A percentile compares a stretch with the other conserved stretches of the same genome.
These are phyloP conservation scores for Pterocles orientalis DNA, from an alignment of 2,113 vertebrate species.

Conservation along the genomic window DNA sequence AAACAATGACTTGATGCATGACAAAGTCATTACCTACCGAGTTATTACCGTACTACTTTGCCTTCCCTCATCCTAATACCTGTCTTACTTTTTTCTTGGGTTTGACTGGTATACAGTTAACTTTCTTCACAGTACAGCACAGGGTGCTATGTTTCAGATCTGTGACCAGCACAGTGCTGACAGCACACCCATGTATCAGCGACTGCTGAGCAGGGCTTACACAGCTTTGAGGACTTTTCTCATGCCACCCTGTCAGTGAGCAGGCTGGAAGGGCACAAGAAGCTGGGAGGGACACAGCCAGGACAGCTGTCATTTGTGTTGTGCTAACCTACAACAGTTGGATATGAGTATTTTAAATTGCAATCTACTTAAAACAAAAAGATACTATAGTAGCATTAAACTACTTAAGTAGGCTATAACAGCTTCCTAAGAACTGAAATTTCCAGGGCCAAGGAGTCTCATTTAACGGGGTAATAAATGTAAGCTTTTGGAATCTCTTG, in stretches of 20 bases:
- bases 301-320: not conserved
- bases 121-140: not conserved
- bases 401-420: not conserved
- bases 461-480: not conserved
- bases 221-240: not conserved
- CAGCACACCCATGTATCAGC: not conserved
- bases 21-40: not conserved
- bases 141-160: not conserved
- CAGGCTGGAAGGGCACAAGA: not conserved
- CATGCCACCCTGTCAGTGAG: accelerated
- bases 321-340: accelerated
- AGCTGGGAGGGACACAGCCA: not conserved
- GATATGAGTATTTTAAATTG: not conserved
- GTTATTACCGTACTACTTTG: not conserved
- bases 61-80: not conserved
- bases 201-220: not conserved
- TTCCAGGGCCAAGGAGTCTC: not conserved
- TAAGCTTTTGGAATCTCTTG: not conserved
- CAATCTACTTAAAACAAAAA: not conserved
- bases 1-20: not conserved
- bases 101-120: not conserved
- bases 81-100: not conserved
- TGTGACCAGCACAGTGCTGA: not conserved
- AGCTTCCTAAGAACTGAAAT: not conserved
- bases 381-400: not conserved